Base-by-base conservation (phyloP, 2,888 invertebrate species). In the Drosophila recens region DNA sequence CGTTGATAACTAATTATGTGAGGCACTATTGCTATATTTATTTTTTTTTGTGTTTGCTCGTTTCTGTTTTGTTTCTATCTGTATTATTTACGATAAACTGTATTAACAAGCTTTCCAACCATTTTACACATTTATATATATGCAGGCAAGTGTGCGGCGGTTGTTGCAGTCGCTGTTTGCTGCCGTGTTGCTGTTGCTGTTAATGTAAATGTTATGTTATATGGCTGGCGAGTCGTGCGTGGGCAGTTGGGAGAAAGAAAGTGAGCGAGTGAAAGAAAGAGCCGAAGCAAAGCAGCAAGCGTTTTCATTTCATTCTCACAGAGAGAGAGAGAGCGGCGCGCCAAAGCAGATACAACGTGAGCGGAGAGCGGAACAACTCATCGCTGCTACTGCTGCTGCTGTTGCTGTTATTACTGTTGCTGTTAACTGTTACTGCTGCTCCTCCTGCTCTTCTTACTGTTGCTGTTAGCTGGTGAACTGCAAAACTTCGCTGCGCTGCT, bases 101-200 rank as follows among this genome's bases (percentile, higher is more conserved):
- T 80, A 86, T 86, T 87, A 87, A 87, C 88, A 72, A 78, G 82
- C 67, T 89, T 89, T 78, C 82, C 89, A 89, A 74, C 80, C 74
- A 82, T 83, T 83, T 74, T 83, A 80, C 89, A 85, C 72, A 73
- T 85, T 85, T 85, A 85, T 88, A 84, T 88, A 83, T 88, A 91
- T 85, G 81, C 90, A 91, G 90, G 90, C 91, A 87, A 79, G 79
- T 79, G 81, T 86, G 83, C 80, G 82, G 83, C 83, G 70, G 72
- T 85, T 83, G 86, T 86, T 83, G 83, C 83, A 80, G 83, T 78
- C 75, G 75, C n/a, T n/a, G n/a, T 71, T 70, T 70, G 72, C 54
- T 57, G 61, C 62, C 48, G 42, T 58, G 58, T 58, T 40, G 52
- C 42, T 42, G 57, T 54, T 53, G 67, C 54, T 77, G 73, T 78